These are phyloP conservation scores for Loxodonta africana DNA, from an alignment of 2,113 vertebrate genomes.

Conservation along the genomic window DNA sequence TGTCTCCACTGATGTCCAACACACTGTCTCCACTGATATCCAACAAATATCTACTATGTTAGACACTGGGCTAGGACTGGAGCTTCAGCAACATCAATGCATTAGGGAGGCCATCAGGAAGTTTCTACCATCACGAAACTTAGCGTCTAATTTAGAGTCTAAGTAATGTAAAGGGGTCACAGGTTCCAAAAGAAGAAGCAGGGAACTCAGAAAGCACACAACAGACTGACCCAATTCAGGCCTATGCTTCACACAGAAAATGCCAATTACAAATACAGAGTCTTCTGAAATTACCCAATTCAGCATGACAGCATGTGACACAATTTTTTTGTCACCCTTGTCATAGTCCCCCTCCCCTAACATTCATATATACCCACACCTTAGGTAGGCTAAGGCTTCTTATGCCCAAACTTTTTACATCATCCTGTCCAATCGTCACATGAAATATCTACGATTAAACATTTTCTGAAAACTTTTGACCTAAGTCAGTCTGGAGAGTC, in stretches of 20 bases:
- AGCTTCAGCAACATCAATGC: neutral
- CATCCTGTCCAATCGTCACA: constrained; percentile 58
- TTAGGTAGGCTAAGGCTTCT: neutral
- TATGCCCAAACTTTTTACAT: neutral
- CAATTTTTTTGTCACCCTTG: constrained; percentile 11
- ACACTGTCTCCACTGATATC: neutral
- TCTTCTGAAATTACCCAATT: constrained; percentile 31
- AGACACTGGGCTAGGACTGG: neutral
- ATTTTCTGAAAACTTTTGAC: constrained; percentile 71
- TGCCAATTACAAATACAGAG: constrained; percentile 54
- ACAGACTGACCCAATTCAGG: constrained; percentile 54
- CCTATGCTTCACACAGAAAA: constrained; percentile 51
- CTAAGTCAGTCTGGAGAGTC: constrained; percentile 27
- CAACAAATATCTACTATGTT: neutral
- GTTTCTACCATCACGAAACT: neutral
- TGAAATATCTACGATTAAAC: constrained; percentile 54
- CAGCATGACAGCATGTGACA: neutral
- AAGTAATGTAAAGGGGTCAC: constrained; percentile 37
- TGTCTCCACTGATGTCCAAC: neutral
- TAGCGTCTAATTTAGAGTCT: constrained; percentile 20
- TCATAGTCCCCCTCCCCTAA: neutral
- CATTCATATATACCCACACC: neutral
- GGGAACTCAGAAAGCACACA: neutral
- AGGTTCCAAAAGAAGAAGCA: neutral
- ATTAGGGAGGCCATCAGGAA: neutral